Percentiles rank a stretch among this genome's conserved stretches.
Evolutionary conservation across 2,888 invertebrate genomes (phyloP).

Genomic region (Gastracanthus pulcherrimus): DNA sequence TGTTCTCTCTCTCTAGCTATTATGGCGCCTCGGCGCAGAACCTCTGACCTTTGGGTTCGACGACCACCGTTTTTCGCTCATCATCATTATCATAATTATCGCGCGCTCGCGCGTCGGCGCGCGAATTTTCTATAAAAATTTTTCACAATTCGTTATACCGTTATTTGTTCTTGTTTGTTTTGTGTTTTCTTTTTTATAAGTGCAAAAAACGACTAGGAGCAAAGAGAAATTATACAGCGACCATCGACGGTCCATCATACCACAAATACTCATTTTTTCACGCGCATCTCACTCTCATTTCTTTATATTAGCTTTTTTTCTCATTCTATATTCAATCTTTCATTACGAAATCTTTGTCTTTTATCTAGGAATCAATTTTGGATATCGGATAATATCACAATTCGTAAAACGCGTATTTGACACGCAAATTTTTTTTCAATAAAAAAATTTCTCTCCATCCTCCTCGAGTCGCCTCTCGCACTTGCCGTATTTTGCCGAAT

Average conservation of each 20-base stretch:
- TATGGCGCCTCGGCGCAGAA: constrained; percentile 38
- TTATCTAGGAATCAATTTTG: constrained; percentile 59
- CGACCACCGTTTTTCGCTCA: constrained; percentile 50
- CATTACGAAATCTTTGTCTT: constrained; percentile 55
- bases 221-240: constrained; percentile 52
- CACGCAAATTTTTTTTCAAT: constrained; percentile 33
- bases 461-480: constrained; percentile 52
- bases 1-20: constrained; percentile 15
- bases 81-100: constrained; percentile 32
- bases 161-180: constrained; percentile 9
- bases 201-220: constrained; percentile 58
- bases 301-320: constrained; percentile 32
- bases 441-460: constrained; percentile 48
- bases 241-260: constrained; percentile 29
- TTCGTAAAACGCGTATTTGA: constrained; percentile 30
- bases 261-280: constrained; percentile 16
- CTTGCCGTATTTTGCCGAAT: constrained; percentile 47
- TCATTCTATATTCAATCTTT: constrained; percentile 33
- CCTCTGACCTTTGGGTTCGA: constrained; percentile 42
- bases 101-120: constrained; percentile 19
- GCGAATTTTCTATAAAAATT: constrained; percentile 41
- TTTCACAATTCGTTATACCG: constrained; percentile 30
- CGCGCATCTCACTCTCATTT: constrained; percentile 10
- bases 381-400: constrained; percentile 60
- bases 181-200: constrained; percentile 30